These are phyloP conservation scores for Ophiodon elongatus DNA, from an alignment of 2,113 vertebrate genomes.

Conservation along the genomic window DNA sequence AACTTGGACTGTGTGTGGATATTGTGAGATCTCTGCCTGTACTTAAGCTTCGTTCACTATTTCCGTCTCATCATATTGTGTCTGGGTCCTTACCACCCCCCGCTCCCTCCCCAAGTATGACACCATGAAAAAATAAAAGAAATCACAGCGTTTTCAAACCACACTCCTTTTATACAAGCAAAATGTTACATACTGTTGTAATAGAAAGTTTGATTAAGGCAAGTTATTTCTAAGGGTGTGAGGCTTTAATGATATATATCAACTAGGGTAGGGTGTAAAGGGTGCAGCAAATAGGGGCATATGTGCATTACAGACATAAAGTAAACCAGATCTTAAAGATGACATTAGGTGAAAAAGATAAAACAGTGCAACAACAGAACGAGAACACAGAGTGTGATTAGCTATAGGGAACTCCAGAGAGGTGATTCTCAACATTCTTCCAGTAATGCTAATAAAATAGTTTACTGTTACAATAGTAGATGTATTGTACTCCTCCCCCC, in stretches of 20 bases:
- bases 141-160: too few relatives aligned
- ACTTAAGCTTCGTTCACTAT: too few relatives aligned
- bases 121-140: too few relatives aligned
- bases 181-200: too few relatives aligned
- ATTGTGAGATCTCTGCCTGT: too few relatives aligned
- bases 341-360: background rate
- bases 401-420: background rate
- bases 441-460: background rate
- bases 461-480: background rate
- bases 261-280: background rate
- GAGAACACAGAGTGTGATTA: slow-evolving; percentile 2
- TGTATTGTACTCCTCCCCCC: slow-evolving; percentile 2
- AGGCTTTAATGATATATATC: too few relatives aligned
- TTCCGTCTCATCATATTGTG: too few relatives aligned
- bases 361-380: slow-evolving; percentile 7
- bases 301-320: background rate
- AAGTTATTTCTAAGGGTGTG: background rate
- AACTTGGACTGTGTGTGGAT: too few relatives aligned
- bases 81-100: too few relatives aligned
- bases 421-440: background rate
- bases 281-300: slow-evolving; percentile 37
- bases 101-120: too few relatives aligned
- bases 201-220: background rate
- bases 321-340: background rate
- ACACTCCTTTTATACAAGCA: too few relatives aligned